Conservation (phyloP, 2,113 vertebrate species). For the Bagarius yarrelli region DNA sequence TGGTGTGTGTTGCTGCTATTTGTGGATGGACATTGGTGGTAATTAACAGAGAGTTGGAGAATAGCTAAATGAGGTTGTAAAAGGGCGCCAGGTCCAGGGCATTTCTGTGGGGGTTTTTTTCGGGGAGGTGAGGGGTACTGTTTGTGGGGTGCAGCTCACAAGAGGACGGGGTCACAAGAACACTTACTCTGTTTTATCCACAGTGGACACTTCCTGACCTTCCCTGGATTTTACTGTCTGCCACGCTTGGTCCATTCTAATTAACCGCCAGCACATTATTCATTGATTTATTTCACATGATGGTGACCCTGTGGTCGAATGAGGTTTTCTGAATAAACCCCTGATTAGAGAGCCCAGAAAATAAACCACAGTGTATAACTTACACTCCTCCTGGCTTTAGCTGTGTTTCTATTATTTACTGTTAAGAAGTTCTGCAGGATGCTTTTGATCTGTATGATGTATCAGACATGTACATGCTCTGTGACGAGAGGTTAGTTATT, state of each 20-base stretch:
- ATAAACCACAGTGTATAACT: neutral
- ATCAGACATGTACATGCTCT: neutral
- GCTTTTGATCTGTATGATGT: neutral
- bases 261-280: conserved; percentile 60
- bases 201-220: conserved; percentile 37
- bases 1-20: conserved; percentile 60
- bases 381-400: neutral
- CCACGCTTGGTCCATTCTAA: conserved; percentile 70
- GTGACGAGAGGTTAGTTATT: neutral
- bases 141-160: conserved; percentile 58
- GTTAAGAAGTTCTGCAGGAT: neutral
- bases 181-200: conserved; percentile 34
- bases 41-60: conserved; percentile 52
- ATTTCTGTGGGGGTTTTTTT: conserved; percentile 64
- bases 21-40: conserved; percentile 45
- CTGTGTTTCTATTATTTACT: neutral
- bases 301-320: conserved; percentile 38
- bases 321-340: conserved; percentile 14
- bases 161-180: conserved; percentile 32
- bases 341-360: neutral
- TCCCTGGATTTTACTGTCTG: conserved; percentile 63
- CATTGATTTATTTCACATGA: conserved; percentile 68
- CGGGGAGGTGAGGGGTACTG: conserved; percentile 56
- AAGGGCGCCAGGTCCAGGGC: conserved; percentile 58
- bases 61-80: conserved; percentile 26